phyloP scores from a whole-genome alignment of 2,888 invertebrate genomes.

The Lacanobia wlatinum region DNA sequence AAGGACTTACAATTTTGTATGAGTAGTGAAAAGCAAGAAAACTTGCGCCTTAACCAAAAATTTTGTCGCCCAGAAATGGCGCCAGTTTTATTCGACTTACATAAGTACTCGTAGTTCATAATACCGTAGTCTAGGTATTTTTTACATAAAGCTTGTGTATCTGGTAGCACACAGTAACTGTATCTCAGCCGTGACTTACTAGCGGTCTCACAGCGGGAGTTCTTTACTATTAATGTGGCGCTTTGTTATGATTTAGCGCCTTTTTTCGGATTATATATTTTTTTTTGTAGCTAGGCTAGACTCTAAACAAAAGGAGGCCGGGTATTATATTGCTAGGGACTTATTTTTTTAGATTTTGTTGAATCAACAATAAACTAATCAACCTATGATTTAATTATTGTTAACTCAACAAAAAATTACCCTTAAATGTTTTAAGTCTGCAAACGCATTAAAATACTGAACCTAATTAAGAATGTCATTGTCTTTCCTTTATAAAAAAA shows the following conservation, averaged over 20 bases:
- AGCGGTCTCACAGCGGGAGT: conserved; percentile 53
- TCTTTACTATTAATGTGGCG: conserved; percentile 55
- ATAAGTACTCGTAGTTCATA: not conserved
- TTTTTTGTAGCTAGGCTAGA: conserved; percentile 2
- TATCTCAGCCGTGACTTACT: conserved; percentile 52
- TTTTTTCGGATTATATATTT: conserved; percentile 10
- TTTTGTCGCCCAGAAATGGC: no score
- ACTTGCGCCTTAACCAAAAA: no score
- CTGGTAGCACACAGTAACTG: conserved; percentile 37
- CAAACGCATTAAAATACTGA: not conserved
- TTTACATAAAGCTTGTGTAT: conserved; percentile 23
- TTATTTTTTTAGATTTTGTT: not conserved
- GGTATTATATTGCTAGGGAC: not conserved
- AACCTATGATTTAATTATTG: no score
- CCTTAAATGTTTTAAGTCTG: no score
- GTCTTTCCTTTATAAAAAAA: not conserved
- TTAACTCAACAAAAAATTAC: no score
- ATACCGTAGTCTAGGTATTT: conserved; percentile 21
- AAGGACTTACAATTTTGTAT: no score
- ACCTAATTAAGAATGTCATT: not conserved
- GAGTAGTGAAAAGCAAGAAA: no score
- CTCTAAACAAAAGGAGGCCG: not conserved
- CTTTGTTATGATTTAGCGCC: conserved; percentile 49
- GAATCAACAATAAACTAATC: no score
- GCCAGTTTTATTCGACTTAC: not conserved